Evolutionary conservation across 1,140 invertebrate species (phyloP), one percentile per base, ranked within the genome.

Genomic region (Zophobas atratus): DNA sequence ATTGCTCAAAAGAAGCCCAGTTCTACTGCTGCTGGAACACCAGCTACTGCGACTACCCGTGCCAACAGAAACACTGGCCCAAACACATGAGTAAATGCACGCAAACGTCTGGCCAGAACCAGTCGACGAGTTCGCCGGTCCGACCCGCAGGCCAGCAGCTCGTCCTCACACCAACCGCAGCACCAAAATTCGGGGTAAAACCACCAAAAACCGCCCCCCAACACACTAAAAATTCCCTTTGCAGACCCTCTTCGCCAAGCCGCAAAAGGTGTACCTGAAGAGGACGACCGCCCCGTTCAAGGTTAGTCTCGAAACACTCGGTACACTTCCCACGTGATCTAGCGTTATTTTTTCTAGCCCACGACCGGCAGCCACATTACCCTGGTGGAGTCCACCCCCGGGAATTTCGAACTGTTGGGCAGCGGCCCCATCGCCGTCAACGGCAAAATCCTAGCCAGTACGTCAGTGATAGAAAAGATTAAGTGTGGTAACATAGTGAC

Each of bases 11-110:
- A 79, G 95, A 97, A 87, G 95, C 96, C 0, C 91, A 95, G 78
- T 96, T 96, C 85, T 97, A 96, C 87, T 98, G 96, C 84, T 98
- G 96, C 83, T 98, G 96, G 96, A 98, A 97, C 87, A 97, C 96
- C 0, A 93, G 95, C 41, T 98, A 98, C 85, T 98, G 96, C 86
- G 93, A 94, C 88, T 94, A 95, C 85, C 88, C 92, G 1, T 98
- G 96, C 82, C 95, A 96, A 84, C 88, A 91, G 73, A 88, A 90
- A 78, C 92, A 94, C 84, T 94, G 93, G 93, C 74, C 88, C 0
- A 84, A 85, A 5, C 93, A 94, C 83, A 90, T 87, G 83, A 79
- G 84, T 32, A 86, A 84, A 74, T 86, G 85, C 78, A 83, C 84
- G 4, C 85, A 86, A 79, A 78, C 76, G 39, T 56, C 71, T 5